Base-by-base conservation (phyloP, 2,113 vertebrate genomes). In the Meriones unguiculatus region DNA sequence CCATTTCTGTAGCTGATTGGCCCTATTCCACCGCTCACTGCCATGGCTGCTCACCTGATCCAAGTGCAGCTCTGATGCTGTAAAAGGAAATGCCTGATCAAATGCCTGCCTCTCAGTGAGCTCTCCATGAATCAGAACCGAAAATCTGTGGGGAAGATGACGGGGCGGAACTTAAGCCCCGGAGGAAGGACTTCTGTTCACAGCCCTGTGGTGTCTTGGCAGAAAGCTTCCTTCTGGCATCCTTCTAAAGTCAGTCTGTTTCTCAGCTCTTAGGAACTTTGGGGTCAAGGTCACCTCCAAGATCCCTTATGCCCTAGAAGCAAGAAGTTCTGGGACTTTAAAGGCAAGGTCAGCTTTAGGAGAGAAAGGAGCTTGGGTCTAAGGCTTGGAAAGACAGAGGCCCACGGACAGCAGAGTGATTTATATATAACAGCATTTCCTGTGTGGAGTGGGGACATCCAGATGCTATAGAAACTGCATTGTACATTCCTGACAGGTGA, bases 1-100 rank as follows among this genome's bases (percentile, higher is more conserved):
- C 87, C 65, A 17, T 95, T 92, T 93, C 96, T 87, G 65, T 67
- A 81, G 93, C 46, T 22, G 75, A 57, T 76, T 57, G 95, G 95
- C 97, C 65, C 18, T 14, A 0, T 80, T 75, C 93, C 90, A 65
- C 9, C 17, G 54, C 70, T 90, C 72, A 54, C 8, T 22, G 57
- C 57, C 0, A 0, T 0, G 32, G 59, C 24, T 30, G 38, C 77
- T 87, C 65, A 86, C 41, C 81, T 57, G 32, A 13, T 17, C 52
- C 24, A 69, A 67, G 50, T 0, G 7, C 46, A 73, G 67, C 30
- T 52, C 1, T 22, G 15, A 38, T 17, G 50, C 62, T 85, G 91
- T 6, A 81, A 73, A 92, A 64, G 46, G 90, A 97, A 92, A 85
- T 41, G 62, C 54, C 17, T 8, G 14, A 9, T 77, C 28, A 46